Conservation (phyloP, 2,113 vertebrate species). For the Acanthisitta chloris region DNA sequence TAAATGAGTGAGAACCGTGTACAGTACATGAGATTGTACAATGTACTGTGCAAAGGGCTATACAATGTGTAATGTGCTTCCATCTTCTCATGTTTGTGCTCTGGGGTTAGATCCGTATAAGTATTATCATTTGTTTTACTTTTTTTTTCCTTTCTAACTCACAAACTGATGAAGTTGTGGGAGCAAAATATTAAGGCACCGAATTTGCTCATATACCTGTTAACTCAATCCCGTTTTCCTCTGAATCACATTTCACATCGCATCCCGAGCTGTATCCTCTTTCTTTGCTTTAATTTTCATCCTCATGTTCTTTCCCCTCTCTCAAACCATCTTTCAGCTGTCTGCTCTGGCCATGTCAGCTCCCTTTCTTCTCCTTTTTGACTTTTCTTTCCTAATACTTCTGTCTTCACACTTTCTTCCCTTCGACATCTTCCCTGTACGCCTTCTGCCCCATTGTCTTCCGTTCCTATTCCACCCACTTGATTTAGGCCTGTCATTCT, state of each 20-base stretch:
- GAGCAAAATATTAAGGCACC: background rate
- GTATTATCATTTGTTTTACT: background rate
- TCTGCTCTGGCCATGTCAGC: background rate
- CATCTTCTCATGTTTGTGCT: background rate
- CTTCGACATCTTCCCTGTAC: background rate
- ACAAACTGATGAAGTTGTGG: background rate
- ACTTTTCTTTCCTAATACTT: background rate
- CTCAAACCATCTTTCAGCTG: background rate
- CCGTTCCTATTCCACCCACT: background rate
- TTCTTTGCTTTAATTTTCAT: background rate
- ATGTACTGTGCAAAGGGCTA: rapidly evolving
- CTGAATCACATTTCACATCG: background rate
- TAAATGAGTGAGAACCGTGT: background rate
- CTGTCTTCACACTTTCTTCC: background rate
- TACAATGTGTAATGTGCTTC: background rate
- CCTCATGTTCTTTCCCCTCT: background rate
- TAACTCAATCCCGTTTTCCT: background rate
- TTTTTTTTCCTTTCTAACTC: background rate
- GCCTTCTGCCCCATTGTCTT: background rate
- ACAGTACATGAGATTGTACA: rapidly evolving
- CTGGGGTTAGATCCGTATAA: background rate
- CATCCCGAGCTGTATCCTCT: background rate
- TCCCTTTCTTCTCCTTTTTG: background rate
- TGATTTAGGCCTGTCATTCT: background rate
- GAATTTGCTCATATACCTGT: background rate